These are phyloP conservation scores for Ferrisia virgata DNA, from an alignment of 2,888 invertebrate species.

Conservation along the genomic window DNA sequence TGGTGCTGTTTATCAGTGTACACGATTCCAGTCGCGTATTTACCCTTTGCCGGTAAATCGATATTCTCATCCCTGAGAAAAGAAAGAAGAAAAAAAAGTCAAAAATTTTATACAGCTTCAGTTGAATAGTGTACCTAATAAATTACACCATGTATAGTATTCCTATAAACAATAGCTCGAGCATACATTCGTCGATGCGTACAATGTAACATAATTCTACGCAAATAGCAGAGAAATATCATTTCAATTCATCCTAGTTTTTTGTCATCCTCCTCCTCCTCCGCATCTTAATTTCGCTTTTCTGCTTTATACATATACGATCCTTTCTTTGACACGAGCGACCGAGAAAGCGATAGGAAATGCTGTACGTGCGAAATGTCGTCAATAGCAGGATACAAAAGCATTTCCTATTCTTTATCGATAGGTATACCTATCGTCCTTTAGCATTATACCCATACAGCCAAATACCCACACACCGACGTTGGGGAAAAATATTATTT, in stretches of 20 bases:
- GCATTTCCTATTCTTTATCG: not conserved
- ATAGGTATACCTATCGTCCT: not conserved
- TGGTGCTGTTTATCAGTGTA: conserved; percentile 85
- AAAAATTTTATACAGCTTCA: not conserved
- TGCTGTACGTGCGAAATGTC: not conserved
- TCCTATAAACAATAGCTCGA: not conserved
- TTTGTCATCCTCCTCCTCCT: not conserved
- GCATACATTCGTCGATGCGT: not conserved
- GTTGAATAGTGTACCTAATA: not conserved
- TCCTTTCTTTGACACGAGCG: not conserved
- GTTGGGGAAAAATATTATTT: not conserved
- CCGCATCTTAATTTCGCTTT: no score
- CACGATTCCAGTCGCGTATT: conserved; percentile 94
- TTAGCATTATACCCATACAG: not conserved
- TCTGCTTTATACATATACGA: not conserved
- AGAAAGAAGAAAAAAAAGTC: not conserved
- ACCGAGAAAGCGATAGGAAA: no score
- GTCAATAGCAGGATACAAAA: not conserved
- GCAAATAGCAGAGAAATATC: not conserved
- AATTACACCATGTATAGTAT: no score
- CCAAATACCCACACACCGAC: not conserved
- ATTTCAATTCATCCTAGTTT: not conserved
- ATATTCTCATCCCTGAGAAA: conserved; percentile 70
- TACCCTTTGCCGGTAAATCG: conserved; percentile 78
- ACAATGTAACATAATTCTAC: not conserved